Conservation (phyloP, 2,888 invertebrate species). For the Antitype chi region DNA sequence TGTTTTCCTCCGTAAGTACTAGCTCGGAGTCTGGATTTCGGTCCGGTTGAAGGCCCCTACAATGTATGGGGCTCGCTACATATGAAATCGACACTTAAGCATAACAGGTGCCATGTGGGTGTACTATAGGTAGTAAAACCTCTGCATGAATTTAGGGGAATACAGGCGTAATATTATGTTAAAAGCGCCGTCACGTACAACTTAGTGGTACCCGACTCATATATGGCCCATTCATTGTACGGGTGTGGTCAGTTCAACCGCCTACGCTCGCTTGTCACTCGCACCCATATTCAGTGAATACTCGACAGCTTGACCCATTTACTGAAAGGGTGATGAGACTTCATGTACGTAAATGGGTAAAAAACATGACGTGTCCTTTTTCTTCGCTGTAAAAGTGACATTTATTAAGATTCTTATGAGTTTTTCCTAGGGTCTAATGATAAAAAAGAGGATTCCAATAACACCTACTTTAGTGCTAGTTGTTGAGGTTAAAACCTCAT, state of each 20-base stretch:
- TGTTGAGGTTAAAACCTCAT: too few relatives aligned
- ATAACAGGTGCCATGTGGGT: background rate
- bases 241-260: background rate
- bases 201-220: background rate
- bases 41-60: background rate
- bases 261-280: constrained; percentile 31
- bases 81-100: background rate
- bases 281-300: constrained; percentile 35
- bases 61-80: background rate
- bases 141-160: background rate
- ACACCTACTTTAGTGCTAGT: background rate
- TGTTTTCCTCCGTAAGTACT: background rate
- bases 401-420: background rate
- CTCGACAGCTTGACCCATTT: constrained; percentile 44
- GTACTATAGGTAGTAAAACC: background rate
- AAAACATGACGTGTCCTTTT: constrained; percentile 12
- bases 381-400: background rate
- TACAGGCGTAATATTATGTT: background rate
- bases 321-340: constrained; percentile 21
- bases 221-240: constrained; percentile 2
- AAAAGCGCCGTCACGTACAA: constrained; percentile 3
- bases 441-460: background rate
- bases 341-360: constrained; percentile 3
- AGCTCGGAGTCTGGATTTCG: background rate
- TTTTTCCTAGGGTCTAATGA: background rate